Conservation (phyloP, 35 echinoderm and acorn worm genomes). For the Lytechinus variegatus region DNA sequence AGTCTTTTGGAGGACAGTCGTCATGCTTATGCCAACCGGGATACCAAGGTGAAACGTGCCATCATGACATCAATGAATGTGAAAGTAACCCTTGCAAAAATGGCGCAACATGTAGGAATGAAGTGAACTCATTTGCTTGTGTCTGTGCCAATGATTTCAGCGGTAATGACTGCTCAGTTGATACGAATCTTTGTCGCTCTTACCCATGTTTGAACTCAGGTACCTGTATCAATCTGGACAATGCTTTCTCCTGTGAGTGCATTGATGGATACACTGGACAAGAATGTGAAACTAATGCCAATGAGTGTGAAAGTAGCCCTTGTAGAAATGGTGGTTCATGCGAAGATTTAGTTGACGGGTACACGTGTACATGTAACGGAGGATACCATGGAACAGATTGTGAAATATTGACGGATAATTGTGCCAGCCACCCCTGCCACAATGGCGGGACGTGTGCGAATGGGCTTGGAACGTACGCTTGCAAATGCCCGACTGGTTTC, state of each 20-base stretch:
- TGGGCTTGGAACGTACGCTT: constrained; percentile 61
- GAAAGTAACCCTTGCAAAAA: constrained; percentile 73
- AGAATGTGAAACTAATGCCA: background rate
- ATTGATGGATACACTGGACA: constrained; percentile 2
- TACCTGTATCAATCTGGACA: background rate
- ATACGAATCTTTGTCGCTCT: background rate
- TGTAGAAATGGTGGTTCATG: constrained; percentile 65
- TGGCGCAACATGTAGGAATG: constrained; percentile 67
- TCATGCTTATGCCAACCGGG: constrained; percentile 47
- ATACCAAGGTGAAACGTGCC: constrained; percentile 23
- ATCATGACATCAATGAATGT: constrained; percentile 56
- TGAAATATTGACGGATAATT: constrained; percentile 55
- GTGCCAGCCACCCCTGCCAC: constrained; percentile 54
- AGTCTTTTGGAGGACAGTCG: background rate
- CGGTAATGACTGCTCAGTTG: constrained; percentile 60
- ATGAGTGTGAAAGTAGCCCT: constrained; percentile 63
- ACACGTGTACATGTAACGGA: constrained; percentile 24
- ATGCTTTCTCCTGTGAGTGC: constrained; percentile 41
- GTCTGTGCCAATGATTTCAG: constrained; percentile 56
- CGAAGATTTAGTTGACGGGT: constrained; percentile 43
- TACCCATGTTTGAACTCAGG: background rate
- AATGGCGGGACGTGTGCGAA: constrained; percentile 64
- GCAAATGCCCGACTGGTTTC: constrained; percentile 51
- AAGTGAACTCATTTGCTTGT: constrained; percentile 51
- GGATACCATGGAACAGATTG: constrained; percentile 64